A percentile compares a stretch with the other conserved stretches of the same genome.
Evolutionary conservation across 2,888 invertebrate genomes (phyloP).

Genomic region (Rhagophthalmus giganteus): DNA sequence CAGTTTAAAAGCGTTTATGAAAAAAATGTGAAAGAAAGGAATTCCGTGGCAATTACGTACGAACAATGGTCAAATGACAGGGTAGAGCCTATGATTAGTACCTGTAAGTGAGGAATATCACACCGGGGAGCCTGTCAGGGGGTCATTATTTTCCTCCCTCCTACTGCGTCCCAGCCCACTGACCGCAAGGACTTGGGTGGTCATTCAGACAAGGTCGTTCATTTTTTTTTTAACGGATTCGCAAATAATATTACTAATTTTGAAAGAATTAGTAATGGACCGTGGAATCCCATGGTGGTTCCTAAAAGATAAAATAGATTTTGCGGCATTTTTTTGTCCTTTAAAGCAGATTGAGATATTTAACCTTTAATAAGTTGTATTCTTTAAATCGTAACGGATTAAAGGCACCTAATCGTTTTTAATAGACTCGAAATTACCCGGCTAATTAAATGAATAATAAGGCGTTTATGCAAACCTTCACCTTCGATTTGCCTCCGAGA

Average conservation of each 20-base stretch:
- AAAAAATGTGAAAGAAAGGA: slow-evolving; percentile 25
- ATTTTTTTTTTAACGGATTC: slow-evolving; percentile 29
- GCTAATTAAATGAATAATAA: slow-evolving; percentile 15
- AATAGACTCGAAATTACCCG: slow-evolving; percentile 21
- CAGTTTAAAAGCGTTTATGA: slow-evolving; percentile 28
- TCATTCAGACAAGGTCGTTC: slow-evolving; percentile 33
- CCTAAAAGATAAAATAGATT: slow-evolving; percentile 26
- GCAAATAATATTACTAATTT: slow-evolving; percentile 32
- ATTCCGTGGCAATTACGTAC: slow-evolving; percentile 34
- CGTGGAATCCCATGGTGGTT: slow-evolving; percentile 26
- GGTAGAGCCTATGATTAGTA: slow-evolving; percentile 40
- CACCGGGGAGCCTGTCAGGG: slow-evolving; percentile 40
- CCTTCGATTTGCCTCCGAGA: no score
- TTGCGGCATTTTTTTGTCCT: slow-evolving; percentile 22
- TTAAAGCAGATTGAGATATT: slow-evolving; percentile 30
- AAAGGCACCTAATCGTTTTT: slow-evolving; percentile 11
- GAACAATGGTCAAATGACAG: slow-evolving; percentile 43
- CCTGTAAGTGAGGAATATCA: slow-evolving; percentile 43
- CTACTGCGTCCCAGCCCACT: slow-evolving; percentile 22
- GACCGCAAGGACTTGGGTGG: slow-evolving; percentile 37
- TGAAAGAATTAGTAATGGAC: slow-evolving; percentile 31
- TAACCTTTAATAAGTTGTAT: slow-evolving; percentile 20
- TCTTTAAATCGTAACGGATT: slow-evolving; percentile 21
- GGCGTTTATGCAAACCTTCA: not conserved
- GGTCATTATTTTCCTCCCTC: slow-evolving; percentile 27